Conservation (phyloP, 2,888 invertebrate species). For the Scelioninae gen. 1 region DNA sequence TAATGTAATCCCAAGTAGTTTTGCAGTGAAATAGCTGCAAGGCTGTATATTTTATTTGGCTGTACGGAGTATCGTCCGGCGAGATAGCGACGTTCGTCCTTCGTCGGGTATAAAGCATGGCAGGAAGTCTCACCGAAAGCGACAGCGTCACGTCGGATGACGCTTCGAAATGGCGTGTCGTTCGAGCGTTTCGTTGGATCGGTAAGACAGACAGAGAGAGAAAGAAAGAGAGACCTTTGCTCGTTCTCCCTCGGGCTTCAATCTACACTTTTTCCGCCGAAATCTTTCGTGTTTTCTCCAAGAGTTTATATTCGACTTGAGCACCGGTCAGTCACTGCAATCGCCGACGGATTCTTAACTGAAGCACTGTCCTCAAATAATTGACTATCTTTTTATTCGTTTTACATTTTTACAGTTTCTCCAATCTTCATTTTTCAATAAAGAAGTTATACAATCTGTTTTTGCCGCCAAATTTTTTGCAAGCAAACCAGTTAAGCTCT, state of each 20-base stretch:
- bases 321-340: slow-evolving; percentile 15
- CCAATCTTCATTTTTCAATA: not conserved
- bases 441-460: too few relatives aligned
- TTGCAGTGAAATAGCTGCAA: slow-evolving; percentile 25
- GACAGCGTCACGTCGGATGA: slow-evolving; percentile 75
- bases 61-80: slow-evolving; percentile 32
- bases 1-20: slow-evolving; percentile 33
- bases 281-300: slow-evolving; percentile 35
- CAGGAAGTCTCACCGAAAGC: slow-evolving; percentile 68
- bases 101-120: slow-evolving; percentile 44
- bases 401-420: not conserved
- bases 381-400: not conserved
- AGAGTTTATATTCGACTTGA: not conserved
- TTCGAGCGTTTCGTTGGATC: slow-evolving; percentile 25
- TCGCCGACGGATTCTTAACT: not conserved
- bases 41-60: slow-evolving; percentile 19
- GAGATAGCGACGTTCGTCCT: slow-evolving; percentile 49
- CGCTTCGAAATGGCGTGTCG: slow-evolving; percentile 47
- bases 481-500: too few relatives aligned
- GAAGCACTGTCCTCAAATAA: not conserved
- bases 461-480: too few relatives aligned
- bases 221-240: not conserved
- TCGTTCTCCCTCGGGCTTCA: slow-evolving; percentile 53
- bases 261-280: slow-evolving; percentile 55
- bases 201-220: not conserved